phyloP scores from a whole-genome alignment of 2,797 vertebrate genomes.

The Perodicticus potto region DNA sequence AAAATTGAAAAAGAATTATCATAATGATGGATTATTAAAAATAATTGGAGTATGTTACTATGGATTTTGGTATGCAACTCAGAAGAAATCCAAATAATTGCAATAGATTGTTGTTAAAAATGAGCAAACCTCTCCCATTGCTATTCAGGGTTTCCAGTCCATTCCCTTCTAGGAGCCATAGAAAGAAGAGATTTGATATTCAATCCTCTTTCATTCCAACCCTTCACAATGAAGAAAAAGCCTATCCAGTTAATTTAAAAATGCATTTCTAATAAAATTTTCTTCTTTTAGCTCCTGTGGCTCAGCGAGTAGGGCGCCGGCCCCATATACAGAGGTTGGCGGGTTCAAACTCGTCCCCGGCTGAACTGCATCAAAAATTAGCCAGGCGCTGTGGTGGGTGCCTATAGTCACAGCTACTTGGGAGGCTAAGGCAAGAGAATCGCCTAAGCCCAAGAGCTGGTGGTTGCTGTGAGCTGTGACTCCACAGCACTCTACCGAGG shows the following conservation, averaged over 20 bases:
- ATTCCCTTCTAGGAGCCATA: not conserved
- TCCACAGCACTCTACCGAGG: no score
- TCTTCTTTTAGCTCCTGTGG: no score
- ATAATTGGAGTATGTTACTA: not conserved
- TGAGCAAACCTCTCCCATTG: not conserved
- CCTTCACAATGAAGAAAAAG: not conserved
- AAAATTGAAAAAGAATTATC: conserved; percentile 12
- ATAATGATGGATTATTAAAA: conserved; percentile 13
- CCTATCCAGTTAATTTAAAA: not conserved
- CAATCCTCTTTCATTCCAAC: not conserved
- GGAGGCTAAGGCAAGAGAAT: no score
- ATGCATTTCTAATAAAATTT: not conserved
- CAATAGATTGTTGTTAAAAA: not conserved
- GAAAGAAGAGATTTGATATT: not conserved
- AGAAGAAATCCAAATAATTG: conserved; percentile 35
- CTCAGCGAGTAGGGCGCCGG: no score
- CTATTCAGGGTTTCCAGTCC: not conserved
- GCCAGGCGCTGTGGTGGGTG: no score
- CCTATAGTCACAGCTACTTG: no score
- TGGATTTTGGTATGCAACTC: not conserved
- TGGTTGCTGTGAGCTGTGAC: no score
- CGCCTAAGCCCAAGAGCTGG: no score
- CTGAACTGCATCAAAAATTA: no score
- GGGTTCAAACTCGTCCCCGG: no score
- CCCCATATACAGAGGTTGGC: no score